Conservation (phyloP, 2,797 vertebrate species). For the Gorsachius magnificus region DNA sequence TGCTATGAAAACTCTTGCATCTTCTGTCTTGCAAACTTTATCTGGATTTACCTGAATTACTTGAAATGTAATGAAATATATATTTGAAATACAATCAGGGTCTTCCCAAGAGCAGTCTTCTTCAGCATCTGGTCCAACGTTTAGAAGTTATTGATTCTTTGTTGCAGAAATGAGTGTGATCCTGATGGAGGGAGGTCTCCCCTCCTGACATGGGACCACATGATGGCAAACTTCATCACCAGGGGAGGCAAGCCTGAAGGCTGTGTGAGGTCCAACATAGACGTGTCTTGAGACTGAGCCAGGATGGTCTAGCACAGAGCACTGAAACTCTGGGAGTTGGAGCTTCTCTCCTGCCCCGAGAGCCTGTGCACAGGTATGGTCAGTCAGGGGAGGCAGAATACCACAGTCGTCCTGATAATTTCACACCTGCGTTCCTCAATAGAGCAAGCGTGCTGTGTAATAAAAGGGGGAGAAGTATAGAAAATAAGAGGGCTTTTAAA, state of each 20-base stretch:
- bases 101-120: not conserved
- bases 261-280: not conserved
- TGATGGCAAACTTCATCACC: not conserved
- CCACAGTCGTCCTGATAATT: not conserved
- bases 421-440: not conserved
- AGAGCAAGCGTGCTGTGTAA: not conserved
- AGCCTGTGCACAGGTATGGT: not conserved
- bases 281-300: not conserved
- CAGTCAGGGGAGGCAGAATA: not conserved
- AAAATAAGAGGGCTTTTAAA: not conserved
- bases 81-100: too few species aligned
- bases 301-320: not conserved
- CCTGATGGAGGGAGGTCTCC: not conserved
- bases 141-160: not conserved
- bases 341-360: not conserved
- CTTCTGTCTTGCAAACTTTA: not conserved
- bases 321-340: not conserved
- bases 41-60: not conserved
- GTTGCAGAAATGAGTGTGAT: not conserved
- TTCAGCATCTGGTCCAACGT: not conserved
- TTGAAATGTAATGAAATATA: not conserved
- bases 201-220: rapidly evolving
- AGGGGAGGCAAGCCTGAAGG: not conserved
- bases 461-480: not conserved
- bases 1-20: rapidly evolving